A percentile compares a stretch with the other conserved stretches of the same genome.
phyloP scores from a whole-genome alignment of 2,888 invertebrate species.

The Pheosia tremula region DNA sequence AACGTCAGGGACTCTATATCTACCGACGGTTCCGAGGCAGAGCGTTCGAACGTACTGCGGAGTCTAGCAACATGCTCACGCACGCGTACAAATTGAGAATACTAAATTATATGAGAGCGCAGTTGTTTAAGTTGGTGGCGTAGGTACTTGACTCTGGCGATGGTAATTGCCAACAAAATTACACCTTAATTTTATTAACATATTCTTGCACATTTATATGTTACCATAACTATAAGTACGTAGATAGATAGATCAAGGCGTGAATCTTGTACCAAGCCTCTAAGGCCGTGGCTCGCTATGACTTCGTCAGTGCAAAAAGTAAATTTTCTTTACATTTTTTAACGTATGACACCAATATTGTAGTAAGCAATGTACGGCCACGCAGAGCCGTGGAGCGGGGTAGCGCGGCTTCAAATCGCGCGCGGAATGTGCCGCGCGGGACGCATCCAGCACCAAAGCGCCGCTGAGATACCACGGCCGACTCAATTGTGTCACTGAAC shows the following conservation, averaged over 20 bases:
- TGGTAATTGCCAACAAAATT: too few species aligned
- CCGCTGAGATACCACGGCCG: constrained; percentile 61
- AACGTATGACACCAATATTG: constrained; percentile 15
- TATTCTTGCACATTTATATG: too few species aligned
- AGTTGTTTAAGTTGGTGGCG: background rate
- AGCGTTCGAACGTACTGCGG: constrained; percentile 23
- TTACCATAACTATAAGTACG: too few species aligned
- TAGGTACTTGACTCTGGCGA: background rate
- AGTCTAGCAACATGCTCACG: constrained; percentile 25
- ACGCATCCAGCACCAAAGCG: constrained; percentile 78
- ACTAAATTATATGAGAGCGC: constrained; percentile 3
- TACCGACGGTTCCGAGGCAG: constrained; percentile 29
- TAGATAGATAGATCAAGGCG: too few species aligned
- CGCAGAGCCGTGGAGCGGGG: constrained; percentile 20
- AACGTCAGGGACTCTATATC: constrained; percentile 27
- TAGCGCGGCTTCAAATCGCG: constrained; percentile 56
- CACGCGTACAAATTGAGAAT: constrained; percentile 7
- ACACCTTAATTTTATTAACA: too few species aligned
- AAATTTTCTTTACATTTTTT: background rate
- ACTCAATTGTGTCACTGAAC: constrained; percentile 81
- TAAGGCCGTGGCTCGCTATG: too few species aligned
- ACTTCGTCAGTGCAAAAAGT: too few species aligned
- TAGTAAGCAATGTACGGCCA: constrained; percentile 16
- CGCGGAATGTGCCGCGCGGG: constrained; percentile 70
- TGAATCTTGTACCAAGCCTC: too few species aligned